Base-by-base conservation (phyloP, 1,140 invertebrate genomes). In the Aphelinus certus region DNA sequence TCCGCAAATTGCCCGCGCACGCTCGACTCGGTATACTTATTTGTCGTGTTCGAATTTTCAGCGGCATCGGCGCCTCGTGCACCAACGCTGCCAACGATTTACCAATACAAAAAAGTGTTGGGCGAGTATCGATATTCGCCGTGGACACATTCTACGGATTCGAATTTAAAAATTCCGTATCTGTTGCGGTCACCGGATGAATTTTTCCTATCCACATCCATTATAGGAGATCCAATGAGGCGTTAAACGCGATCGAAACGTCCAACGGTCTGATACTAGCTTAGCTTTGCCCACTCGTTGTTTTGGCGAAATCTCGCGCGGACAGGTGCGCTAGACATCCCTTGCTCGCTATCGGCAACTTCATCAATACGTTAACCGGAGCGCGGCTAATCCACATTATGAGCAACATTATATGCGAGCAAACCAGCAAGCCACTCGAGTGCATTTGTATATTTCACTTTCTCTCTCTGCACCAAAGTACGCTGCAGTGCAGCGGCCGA, bases 301-400 rank as follows among this genome's bases (percentile, higher is more conserved):
- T 61, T 26, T 61, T 61, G 4, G 26, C 26, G 26, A 26, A 26
- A 26, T 43, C 43, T 62, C 42, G 60, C 26, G 57, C 0, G 57
- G 4, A 43, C 58, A 48, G 46, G 26, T 26, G 3, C 42, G 57
- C 42, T 42, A 51, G 68, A 9, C 45, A 43, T 61, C 68, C 61
- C 68, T 51, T 61, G 43, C 46, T 70, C 56, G 60, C 60, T 55
- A 71, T 71, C 61, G 60, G 71, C 60, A 74, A 69, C 71, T 77
- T 70, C 75, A 73, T 73, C 73, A 77, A 73, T 73, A 77, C 73
- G 65, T 70, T 73, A 77, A 74, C 62, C 76, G 72, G 71, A 74
- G 73, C 63, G 58, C 63, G 71, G 46, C 43, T 77, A 71, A 77
- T 77, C 76, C 57, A 77, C 67, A 71, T 77, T 73, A 56, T 45